These are phyloP conservation scores for Watersipora subatra DNA, from an alignment of 1,140 invertebrate genomes.

Conservation along the genomic window DNA sequence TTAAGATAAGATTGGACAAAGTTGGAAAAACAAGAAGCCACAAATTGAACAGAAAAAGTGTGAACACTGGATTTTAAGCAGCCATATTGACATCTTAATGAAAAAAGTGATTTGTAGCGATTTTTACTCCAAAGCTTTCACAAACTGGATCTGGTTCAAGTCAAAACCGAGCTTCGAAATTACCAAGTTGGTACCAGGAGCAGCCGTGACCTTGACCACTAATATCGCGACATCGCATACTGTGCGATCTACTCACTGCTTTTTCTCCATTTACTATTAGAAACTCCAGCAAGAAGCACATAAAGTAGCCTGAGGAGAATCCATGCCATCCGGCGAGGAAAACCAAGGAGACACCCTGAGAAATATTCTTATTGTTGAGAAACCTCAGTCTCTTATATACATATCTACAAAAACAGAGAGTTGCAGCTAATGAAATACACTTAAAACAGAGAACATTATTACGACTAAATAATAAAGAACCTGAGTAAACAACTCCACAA, in stretches of 20 bases:
- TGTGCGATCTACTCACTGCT: too few species aligned
- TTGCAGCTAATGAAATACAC: background rate
- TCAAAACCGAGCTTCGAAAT: too few species aligned
- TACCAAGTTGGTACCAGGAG: too few species aligned
- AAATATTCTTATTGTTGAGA: conserved; percentile 66
- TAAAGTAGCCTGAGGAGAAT: conserved; percentile 74
- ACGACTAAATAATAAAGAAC: background rate
- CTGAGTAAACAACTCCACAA: background rate
- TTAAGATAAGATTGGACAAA: conserved; percentile 4
- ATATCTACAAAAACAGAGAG: conserved; percentile 37
- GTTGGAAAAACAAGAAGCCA: background rate
- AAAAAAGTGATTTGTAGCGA: too few species aligned
- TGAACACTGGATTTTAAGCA: too few species aligned
- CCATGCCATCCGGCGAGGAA: conserved; percentile 91
- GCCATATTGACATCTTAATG: too few species aligned
- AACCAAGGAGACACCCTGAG: conserved; percentile 61
- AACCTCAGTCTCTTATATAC: conserved; percentile 83
- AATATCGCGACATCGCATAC: background rate
- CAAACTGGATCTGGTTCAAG: too few species aligned
- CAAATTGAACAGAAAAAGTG: too few species aligned
- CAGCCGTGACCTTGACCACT: too few species aligned
- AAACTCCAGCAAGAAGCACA: conserved; percentile 82
- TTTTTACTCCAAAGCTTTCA: too few species aligned
- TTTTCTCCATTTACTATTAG: conserved; percentile 68
- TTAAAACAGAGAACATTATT: background rate